Evolutionary conservation across 2,797 vertebrate species (phyloP).

Genomic region (Tadarida brasiliensis): DNA sequence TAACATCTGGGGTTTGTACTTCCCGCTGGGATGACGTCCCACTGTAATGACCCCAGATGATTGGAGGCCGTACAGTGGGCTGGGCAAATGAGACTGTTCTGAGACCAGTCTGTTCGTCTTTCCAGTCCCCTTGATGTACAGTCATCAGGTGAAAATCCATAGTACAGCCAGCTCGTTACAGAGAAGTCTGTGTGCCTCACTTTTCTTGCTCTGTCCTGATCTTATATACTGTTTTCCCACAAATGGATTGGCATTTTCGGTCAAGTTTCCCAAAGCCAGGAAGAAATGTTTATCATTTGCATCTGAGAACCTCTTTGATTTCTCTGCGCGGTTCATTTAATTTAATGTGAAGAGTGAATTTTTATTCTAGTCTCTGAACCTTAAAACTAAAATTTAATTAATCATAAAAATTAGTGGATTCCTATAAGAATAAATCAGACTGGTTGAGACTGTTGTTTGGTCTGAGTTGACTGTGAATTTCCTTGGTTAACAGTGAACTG

Average conservation of each 20-base stretch:
- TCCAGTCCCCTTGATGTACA: not conserved
- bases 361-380: not conserved
- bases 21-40: not conserved
- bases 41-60: not conserved
- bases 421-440: not conserved
- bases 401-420: not conserved
- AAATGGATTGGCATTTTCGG: not conserved
- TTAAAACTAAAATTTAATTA: slow-evolving; percentile 40
- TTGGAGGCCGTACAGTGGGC: not conserved
- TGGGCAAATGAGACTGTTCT: not conserved
- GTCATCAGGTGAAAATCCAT: no score
- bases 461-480: not conserved
- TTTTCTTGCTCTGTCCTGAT: not conserved
- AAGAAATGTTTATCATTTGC: slow-evolving; percentile 31
- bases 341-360: not conserved
- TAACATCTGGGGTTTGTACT: not conserved
- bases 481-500: not conserved
- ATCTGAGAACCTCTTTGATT: not conserved
- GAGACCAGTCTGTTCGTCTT: not conserved
- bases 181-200: not conserved
- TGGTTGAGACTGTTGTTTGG: not conserved
- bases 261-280: slow-evolving; percentile 11
- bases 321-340: slow-evolving; percentile 48
- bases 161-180: no score
- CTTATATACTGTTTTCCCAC: not conserved